phyloP scores from a whole-genome alignment of 1,140 invertebrate species.

The Vanessa atalanta region DNA sequence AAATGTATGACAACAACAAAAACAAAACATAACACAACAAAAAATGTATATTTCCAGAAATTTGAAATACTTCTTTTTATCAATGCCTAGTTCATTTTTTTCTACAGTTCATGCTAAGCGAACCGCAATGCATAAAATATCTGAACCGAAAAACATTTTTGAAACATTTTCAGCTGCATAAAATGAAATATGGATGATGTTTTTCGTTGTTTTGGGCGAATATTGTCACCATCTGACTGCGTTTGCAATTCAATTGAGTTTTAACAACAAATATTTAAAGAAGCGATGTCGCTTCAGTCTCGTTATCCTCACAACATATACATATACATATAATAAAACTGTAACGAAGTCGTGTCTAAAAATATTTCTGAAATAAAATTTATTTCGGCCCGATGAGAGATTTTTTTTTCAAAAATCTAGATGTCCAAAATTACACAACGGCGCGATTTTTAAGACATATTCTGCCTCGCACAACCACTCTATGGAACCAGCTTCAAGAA shows the following conservation, averaged over 20 bases:
- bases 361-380: too few relatives aligned
- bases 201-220: slow-evolving; percentile 23
- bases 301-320: neutral
- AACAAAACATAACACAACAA: too few relatives aligned
- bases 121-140: slow-evolving; percentile 10
- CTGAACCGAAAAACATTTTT: slow-evolving; percentile 6
- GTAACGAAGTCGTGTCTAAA: too few relatives aligned
- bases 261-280: neutral
- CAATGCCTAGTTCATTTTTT: neutral
- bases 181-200: slow-evolving; percentile 26
- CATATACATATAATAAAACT: too few relatives aligned
- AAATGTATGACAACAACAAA: neutral
- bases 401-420: too few relatives aligned
- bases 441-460: too few relatives aligned
- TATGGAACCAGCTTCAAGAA: too few relatives aligned
- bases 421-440: too few relatives aligned
- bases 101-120: neutral
- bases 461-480: too few relatives aligned
- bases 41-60: too few relatives aligned
- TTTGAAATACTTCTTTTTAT: neutral
- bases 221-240: slow-evolving; percentile 6
- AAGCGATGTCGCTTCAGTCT: neutral
- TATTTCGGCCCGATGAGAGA: too few relatives aligned
- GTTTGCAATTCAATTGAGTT: slow-evolving; percentile 20
- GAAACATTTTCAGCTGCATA: slow-evolving; percentile 1